These are phyloP conservation scores for Papilio elwesi DNA, from an alignment of 2,888 invertebrate genomes.

Conservation along the genomic window DNA sequence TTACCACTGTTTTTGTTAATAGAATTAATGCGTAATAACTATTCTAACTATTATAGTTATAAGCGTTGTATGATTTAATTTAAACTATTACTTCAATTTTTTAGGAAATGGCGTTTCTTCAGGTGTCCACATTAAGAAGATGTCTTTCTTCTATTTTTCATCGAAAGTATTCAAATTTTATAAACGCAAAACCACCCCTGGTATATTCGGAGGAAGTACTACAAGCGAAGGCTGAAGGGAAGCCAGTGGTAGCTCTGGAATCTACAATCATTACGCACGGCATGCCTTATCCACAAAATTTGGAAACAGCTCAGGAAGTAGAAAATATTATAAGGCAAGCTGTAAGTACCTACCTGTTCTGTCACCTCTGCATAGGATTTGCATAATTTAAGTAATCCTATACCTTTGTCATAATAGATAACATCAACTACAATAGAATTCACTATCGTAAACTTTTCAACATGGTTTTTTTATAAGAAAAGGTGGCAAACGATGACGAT, in stretches of 20 bases:
- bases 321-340: slow-evolving; percentile 90
- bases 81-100: background rate
- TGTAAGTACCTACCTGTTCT: slow-evolving; percentile 69
- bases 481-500: too few species aligned
- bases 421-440: too few species aligned
- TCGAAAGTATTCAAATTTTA: background rate
- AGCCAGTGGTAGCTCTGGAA: slow-evolving; percentile 96
- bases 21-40: background rate
- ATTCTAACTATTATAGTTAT: background rate
- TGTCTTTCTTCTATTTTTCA: slow-evolving; percentile 38
- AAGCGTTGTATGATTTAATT: too few species aligned
- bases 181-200: slow-evolving; percentile 47
- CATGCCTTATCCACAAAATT: slow-evolving; percentile 97
- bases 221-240: slow-evolving; percentile 84
- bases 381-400: too few species aligned
- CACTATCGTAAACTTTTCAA: too few species aligned
- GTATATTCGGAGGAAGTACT: slow-evolving; percentile 86
- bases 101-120: slow-evolving; percentile 24
- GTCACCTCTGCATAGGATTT: background rate
- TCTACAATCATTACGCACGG: slow-evolving; percentile 99
- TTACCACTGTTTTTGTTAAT: too few species aligned
- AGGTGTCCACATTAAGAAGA: slow-evolving; percentile 1
- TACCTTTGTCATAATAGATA: too few species aligned
- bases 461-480: too few species aligned
- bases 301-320: slow-evolving; percentile 92